These are phyloP conservation scores for Nerophis ophidion DNA, from an alignment of 2,113 vertebrate species.

Conservation along the genomic window DNA sequence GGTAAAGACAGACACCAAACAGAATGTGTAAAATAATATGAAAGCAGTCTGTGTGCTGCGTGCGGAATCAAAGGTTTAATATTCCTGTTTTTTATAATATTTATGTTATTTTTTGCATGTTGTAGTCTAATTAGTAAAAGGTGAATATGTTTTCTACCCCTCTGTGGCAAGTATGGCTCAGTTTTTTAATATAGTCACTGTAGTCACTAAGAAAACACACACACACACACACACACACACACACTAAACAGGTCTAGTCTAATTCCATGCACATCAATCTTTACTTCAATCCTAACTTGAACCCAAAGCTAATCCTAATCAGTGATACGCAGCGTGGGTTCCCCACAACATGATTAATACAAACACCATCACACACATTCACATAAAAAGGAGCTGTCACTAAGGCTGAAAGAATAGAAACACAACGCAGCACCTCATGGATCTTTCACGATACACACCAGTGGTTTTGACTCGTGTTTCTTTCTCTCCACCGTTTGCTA, in stretches of 20 bases:
- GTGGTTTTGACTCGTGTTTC: conserved; percentile 25
- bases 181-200: conserved; percentile 8
- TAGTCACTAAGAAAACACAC: background rate
- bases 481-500: conserved; percentile 45
- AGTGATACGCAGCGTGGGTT: background rate
- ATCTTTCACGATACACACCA: conserved; percentile 43
- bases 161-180: conserved; percentile 8
- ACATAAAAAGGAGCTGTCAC: conserved; percentile 24
- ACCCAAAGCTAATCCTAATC: background rate
- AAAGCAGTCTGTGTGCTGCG: conserved; percentile 10
- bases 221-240: background rate
- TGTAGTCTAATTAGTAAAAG: conserved; percentile 33
- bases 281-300: background rate
- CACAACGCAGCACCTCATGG: conserved; percentile 25
- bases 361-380: conserved; percentile 19
- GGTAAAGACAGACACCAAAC: conserved; percentile 32
- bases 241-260: background rate
- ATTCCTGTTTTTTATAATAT: conserved; percentile 19
- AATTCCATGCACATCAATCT: background rate
- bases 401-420: conserved; percentile 24
- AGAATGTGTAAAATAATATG: conserved; percentile 26
- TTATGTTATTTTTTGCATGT: conserved; percentile 10
- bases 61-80: conserved; percentile 32
- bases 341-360: background rate
- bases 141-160: conserved; percentile 12